Conservation (phyloP, 2,113 vertebrate species). For the Salvator merianae region DNA sequence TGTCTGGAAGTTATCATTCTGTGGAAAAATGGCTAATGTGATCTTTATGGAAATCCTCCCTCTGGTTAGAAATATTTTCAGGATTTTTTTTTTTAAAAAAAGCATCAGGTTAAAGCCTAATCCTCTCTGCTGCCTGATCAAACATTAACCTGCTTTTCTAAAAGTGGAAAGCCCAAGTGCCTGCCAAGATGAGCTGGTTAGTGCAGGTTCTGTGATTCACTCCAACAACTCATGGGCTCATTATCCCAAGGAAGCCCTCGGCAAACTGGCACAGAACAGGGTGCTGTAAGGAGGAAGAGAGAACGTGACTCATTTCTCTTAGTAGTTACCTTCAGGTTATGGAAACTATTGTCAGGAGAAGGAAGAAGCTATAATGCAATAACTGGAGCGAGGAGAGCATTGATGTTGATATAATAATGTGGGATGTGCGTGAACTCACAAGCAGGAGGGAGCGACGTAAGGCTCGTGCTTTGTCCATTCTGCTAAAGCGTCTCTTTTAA, state of each 20-base stretch:
- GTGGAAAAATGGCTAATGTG: constrained; percentile 26
- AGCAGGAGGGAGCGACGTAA: no score
- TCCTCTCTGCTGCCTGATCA: background rate
- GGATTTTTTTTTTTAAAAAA: background rate
- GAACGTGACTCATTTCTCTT: constrained; percentile 4
- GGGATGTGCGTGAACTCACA: constrained; percentile 5
- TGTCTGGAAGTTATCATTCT: constrained; percentile 15
- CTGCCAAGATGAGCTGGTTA: constrained; percentile 25
- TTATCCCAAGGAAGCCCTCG: constrained; percentile 26
- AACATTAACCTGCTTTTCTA: constrained; percentile 9
- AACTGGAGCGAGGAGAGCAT: background rate
- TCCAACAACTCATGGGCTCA: constrained; percentile 15
- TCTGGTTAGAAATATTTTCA: constrained; percentile 19
- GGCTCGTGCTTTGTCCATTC: background rate
- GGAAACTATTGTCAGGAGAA: constrained; percentile 35
- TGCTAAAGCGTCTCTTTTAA: background rate
- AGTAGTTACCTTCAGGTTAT: constrained; percentile 24
- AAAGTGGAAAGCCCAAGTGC: constrained; percentile 9
- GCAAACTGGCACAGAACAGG: background rate
- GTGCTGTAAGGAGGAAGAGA: background rate
- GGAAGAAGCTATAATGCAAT: background rate
- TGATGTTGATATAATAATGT: background rate
- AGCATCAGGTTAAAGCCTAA: constrained; percentile 22
- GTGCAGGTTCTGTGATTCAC: constrained; percentile 20
- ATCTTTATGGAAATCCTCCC: constrained; percentile 9